Conservation (phyloP, 2,888 invertebrate species). For the Euplagia quadripunctaria region DNA sequence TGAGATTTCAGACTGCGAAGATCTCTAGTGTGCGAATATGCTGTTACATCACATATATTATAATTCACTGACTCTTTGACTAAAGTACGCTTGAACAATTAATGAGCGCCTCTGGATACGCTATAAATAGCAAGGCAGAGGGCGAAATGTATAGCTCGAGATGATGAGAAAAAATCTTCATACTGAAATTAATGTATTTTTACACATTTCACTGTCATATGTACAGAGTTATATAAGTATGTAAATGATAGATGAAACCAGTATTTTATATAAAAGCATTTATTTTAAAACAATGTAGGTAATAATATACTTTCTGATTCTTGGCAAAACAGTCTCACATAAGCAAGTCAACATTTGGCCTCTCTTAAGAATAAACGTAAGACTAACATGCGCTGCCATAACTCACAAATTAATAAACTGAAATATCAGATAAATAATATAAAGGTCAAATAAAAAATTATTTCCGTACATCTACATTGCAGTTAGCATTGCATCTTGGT, state of each 20-base stretch:
- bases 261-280: slow-evolving; percentile 85
- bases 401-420: slow-evolving; percentile 84
- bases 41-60: too few species aligned
- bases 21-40: too few species aligned
- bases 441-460: slow-evolving; percentile 82
- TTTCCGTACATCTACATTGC: slow-evolving; percentile 79
- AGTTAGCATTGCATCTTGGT: slow-evolving; percentile 85
- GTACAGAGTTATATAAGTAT: too few species aligned
- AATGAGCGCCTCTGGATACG: too few species aligned
- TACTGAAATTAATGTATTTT: too few species aligned
- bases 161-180: too few species aligned
- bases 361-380: slow-evolving; percentile 86
- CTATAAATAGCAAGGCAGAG: too few species aligned
- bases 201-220: too few species aligned
- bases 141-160: too few species aligned
- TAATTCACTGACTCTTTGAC: too few species aligned
- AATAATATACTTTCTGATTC: slow-evolving; percentile 87
- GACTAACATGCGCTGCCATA: slow-evolving; percentile 86
- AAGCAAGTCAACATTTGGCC: slow-evolving; percentile 88
- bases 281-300: slow-evolving; percentile 88
- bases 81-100: too few species aligned
- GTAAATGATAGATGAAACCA: slow-evolving; percentile 12
- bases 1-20: too few species aligned
- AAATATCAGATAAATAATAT: slow-evolving; percentile 84
- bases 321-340: slow-evolving; percentile 88